A percentile compares a stretch with the other conserved stretches of the same genome.
phyloP scores from a whole-genome alignment of 2,888 invertebrate species.

The Dilophus febrilis region DNA sequence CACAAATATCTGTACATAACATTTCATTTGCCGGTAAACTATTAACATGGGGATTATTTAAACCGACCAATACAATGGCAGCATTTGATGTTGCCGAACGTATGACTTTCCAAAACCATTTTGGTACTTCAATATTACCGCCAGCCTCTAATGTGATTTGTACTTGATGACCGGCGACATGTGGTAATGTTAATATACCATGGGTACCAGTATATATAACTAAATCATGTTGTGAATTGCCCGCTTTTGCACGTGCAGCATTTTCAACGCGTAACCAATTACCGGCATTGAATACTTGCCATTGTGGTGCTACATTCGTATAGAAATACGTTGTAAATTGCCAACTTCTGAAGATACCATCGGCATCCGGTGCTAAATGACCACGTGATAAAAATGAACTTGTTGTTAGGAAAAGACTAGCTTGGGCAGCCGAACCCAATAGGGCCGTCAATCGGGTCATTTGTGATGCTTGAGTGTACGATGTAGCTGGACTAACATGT shows the following conservation, averaged over 20 bases:
- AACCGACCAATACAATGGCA: conserved; percentile 30
- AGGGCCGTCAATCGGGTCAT: conserved; percentile 19
- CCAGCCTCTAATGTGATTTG: conserved; percentile 24
- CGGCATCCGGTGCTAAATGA: conserved; percentile 33
- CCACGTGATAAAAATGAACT: conserved; percentile 27
- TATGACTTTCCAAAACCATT: conserved; percentile 31
- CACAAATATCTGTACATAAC: conserved; percentile 26
- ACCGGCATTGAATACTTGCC: conserved; percentile 29
- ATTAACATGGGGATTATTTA: conserved; percentile 31
- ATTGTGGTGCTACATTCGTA: conserved; percentile 32
- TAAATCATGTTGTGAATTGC: conserved; percentile 18
- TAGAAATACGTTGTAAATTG: conserved; percentile 33
- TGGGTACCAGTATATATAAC: conserved; percentile 29
- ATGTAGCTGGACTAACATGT: conserved; percentile 13
- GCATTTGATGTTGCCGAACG: conserved; percentile 20
- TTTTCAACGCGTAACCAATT: conserved; percentile 32
- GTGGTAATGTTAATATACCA: conserved; percentile 24
- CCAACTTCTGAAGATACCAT: conserved; percentile 30
- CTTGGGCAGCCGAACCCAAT: conserved; percentile 17
- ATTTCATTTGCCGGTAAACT: conserved; percentile 11
- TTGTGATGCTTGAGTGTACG: conserved; percentile 21
- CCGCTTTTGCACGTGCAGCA: conserved; percentile 24
- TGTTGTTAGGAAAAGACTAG: conserved; percentile 18
- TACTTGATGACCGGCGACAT: conserved; percentile 17
- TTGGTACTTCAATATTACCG: conserved; percentile 26